Evolutionary conservation across 2,113 vertebrate genomes (phyloP), one percentile per base, ranked within the genome.

Genomic region (Arothron firmamentum): DNA sequence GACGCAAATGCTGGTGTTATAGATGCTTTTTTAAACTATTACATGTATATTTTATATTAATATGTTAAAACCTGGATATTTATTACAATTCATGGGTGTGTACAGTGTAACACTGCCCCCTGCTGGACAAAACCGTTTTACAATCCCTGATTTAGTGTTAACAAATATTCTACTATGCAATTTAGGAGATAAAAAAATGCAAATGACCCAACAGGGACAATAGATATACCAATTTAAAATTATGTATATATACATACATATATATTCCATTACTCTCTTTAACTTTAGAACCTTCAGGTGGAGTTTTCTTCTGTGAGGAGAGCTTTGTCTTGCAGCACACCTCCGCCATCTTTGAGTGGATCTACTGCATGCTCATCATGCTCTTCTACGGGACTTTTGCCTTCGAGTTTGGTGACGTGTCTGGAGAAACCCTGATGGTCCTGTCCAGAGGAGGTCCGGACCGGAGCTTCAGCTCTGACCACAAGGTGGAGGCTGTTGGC

Each of bases 321-420:
- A 94, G 94, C 75, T 93, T 90, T 0, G 80, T 86, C 57, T 87
- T 95, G 69, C 94, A 95, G 82, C 94, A 95, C 0, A 76, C 93
- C 58, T 92, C 94, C 0, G 93, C 94, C 70, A 90, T 95, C 38
- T 95, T 93, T 0, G 93, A 95, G 76, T 95, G 94, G 94, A 50
- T 93, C 64, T 95, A 94, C 84, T 94, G 93, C 75, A 90, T 91
- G 0, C 88, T 92, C 54, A 92, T 94, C 79, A 93, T 95, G 78
- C 78, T 94, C 51, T 95, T 94, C 86, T 95, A 94, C 0, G 93
- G 94, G 65, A 94, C 94, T 0, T 95, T 95, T 56, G 90, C 92
- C 43, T 92, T 93, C 16, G 94, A 95, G 82, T 95, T 95, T 4
- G 85, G 84, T 18, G 86, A 81, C 69, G 88, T 94, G 74, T 92